These are phyloP conservation scores for Dicyrtomina minuta DNA, from an alignment of 2,888 invertebrate genomes.

Conservation along the genomic window DNA sequence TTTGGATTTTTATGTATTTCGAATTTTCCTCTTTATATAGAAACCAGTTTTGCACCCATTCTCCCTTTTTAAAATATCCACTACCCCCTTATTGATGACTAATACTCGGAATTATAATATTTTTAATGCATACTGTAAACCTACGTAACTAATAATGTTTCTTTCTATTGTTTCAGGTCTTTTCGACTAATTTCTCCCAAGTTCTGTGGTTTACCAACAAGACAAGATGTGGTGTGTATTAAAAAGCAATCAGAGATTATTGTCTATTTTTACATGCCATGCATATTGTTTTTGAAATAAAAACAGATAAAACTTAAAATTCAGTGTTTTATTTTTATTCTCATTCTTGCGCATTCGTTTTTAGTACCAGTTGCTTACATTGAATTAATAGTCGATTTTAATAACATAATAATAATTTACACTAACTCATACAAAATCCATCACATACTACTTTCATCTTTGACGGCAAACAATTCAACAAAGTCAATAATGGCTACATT, in stretches of 20 bases:
- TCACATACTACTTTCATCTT: background rate
- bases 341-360: no score
- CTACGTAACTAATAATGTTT: no score
- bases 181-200: slow-evolving; percentile 66
- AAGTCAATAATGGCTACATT: no score
- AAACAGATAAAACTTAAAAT: slow-evolving; percentile 17
- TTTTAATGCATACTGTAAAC: no score
- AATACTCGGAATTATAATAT: no score
- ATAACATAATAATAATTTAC: no score
- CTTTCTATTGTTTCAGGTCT: slow-evolving; percentile 67
- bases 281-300: slow-evolving; percentile 32
- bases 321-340: background rate
- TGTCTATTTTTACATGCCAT: slow-evolving; percentile 23
- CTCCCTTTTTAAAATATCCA: no score
- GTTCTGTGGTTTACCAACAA: slow-evolving; percentile 6
- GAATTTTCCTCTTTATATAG: background rate
- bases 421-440: background rate
- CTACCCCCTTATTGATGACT: no score
- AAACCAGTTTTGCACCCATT: background rate
- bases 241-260: background rate
- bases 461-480: no score
- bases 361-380: no score
- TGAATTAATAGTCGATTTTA: no score
- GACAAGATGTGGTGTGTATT: slow-evolving; percentile 20
- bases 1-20: background rate